Percentiles rank a stretch among this genome's conserved stretches.
Evolutionary conservation across 2,113 vertebrate genomes (phyloP).

Genomic region (Pterocles orientalis): DNA sequence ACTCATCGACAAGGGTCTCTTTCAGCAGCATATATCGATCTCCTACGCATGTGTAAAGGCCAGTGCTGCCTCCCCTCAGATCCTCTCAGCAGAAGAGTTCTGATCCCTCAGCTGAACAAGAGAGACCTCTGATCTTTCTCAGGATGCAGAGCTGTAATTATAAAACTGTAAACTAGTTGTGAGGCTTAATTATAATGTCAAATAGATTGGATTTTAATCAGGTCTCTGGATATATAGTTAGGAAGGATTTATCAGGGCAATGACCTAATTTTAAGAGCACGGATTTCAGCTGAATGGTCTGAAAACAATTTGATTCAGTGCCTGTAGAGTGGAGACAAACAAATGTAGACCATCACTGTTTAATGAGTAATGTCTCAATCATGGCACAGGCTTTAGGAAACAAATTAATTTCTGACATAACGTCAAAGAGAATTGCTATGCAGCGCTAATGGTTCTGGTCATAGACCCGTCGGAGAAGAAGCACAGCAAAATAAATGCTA

Average conservation of each 20-base stretch:
- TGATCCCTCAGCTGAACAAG: neutral
- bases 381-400: neutral
- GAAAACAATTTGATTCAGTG: neutral
- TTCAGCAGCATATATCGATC: neutral
- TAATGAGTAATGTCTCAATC: neutral
- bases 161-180: slow-evolving; percentile 53
- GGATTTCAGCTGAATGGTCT: neutral
- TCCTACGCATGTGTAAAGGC: neutral
- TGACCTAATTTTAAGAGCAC: slow-evolving; percentile 52
- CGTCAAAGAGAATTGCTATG: neutral
- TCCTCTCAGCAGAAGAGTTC: neutral
- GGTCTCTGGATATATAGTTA: slow-evolving; percentile 39
- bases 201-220: slow-evolving; percentile 67
- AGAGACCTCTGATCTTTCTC: slow-evolving; percentile 53
- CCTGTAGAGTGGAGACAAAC: neutral
- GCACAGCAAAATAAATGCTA: neutral
- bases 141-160: slow-evolving; percentile 43
- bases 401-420: neutral
- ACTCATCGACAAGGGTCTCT: neutral
- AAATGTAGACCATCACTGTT: neutral
- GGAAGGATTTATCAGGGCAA: slow-evolving; percentile 53
- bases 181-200: slow-evolving; percentile 60
- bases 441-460: neutral
- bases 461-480: neutral
- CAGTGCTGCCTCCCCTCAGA: neutral